These are phyloP conservation scores for Pyrochroa serraticornis DNA, from an alignment of 2,888 invertebrate genomes.

Conservation along the genomic window DNA sequence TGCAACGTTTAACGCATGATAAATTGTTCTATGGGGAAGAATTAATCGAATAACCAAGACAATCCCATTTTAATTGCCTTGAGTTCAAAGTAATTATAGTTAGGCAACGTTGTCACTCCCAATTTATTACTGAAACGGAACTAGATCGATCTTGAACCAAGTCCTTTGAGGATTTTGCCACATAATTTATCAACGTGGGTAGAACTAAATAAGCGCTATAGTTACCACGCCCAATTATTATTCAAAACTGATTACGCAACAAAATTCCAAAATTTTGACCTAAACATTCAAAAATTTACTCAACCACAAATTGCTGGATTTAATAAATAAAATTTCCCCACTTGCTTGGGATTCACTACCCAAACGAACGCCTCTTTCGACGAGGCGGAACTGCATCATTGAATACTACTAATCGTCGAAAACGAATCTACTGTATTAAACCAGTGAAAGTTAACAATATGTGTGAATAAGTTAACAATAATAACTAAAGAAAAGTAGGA, in stretches of 20 bases:
- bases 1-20: conserved; percentile 18
- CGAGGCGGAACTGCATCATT: no score
- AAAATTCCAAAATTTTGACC: neutral
- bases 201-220: conserved; percentile 3
- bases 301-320: neutral
- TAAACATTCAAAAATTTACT: neutral
- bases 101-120: neutral
- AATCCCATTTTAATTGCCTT: conserved; percentile 3
- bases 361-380: neutral
- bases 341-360: neutral
- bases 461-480: conserved; percentile 9
- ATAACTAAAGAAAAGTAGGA: neutral
- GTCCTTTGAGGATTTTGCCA: conserved; percentile 11
- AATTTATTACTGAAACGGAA: neutral
- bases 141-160: conserved; percentile 4
- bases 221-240: conserved; percentile 11
- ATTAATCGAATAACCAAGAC: conserved; percentile 3
- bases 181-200: conserved; percentile 13
- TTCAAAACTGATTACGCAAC: conserved; percentile 3
- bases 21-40: conserved; percentile 9
- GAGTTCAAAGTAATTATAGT: neutral
- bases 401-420: neutral
- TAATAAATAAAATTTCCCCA: neutral
- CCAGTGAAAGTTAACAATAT: conserved; percentile 7
- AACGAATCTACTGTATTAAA: neutral